Base-by-base conservation (phyloP, 2,888 invertebrate genomes). In the Troides aeacus region DNA sequence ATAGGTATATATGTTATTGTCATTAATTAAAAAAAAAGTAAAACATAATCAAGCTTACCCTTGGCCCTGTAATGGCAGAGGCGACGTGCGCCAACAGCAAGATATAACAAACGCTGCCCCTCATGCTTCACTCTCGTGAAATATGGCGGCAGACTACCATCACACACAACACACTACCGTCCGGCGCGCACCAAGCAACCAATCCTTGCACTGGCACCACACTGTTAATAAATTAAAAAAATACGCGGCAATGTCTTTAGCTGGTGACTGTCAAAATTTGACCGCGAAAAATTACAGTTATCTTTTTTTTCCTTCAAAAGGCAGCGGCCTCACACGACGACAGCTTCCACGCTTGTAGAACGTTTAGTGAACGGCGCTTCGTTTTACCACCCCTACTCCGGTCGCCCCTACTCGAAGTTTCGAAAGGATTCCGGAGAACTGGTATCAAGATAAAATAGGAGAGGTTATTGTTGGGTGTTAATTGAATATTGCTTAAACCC, bases 361-460 rank as follows among this genome's bases (percentile, higher is more conserved):
- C 83, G 84, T 74, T 82, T 83, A 81, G 82, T 83, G 81, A 77
- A 74, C 79, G 85, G 79, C 84, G 81, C 82, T 82, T 79, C 78
- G 87, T 92, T 92, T 92, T 91, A 92, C 90, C 89, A 86, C 89
- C 90, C 92, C 92, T 91, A 86, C 92, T 89, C 86, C 81, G 76
- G 66, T 75, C 79, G 79, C 87, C 89, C 89, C 89, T 87, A 83
- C 90, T 88, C 77, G 78, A 73, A 74, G 79, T 92, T 92, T 90
- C 91, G 91, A 92, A 92, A 91, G 91, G 90, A 84, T 78, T 76
- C 73, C 76, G 74, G 75, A 80, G 74, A 85, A 85, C 82, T 84
- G 82, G 83, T 84, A 82, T 80, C 79, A 78, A 79, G 79, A 81
- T 71, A 80, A 81, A 79, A 81, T 77, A 79, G 77, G 76, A 72